These are phyloP conservation scores for Drosophila recens DNA, from an alignment of 2,888 invertebrate genomes.

Conservation along the genomic window DNA sequence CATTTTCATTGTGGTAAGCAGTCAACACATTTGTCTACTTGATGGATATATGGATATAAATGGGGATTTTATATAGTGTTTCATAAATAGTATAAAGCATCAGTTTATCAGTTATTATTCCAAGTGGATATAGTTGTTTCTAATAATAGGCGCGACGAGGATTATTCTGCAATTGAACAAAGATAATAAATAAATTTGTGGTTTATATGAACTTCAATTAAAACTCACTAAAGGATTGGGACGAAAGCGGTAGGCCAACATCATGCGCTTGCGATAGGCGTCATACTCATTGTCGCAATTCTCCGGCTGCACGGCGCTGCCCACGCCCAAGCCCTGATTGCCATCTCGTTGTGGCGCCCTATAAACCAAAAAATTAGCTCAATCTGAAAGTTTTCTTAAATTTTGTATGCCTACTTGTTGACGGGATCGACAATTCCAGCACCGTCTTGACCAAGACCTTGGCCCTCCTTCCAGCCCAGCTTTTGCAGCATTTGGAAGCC, in stretches of 20 bases:
- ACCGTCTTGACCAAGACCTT: conserved; percentile 95
- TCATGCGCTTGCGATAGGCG: conserved; percentile 98
- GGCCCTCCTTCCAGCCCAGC: conserved; percentile 97
- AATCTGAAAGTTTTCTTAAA: conserved; percentile 2
- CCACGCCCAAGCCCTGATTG: conserved; percentile 93
- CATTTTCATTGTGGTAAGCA: conserved; percentile 42
- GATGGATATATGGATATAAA: conserved; percentile 20
- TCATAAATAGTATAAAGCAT: conserved; percentile 49
- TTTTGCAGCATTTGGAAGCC: conserved; percentile 98
- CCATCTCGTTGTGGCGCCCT: conserved; percentile 90
- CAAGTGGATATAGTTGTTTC: conserved; percentile 8
- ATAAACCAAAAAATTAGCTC: conserved; percentile 47
- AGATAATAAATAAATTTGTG: not conserved
- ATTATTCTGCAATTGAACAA: conserved; percentile 90
- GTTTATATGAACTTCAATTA: not conserved
- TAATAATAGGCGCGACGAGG: conserved; percentile 94
- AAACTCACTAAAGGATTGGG: conserved; percentile 96
- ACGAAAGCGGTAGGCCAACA: conserved; percentile 98
- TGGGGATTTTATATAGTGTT: conserved; percentile 13
- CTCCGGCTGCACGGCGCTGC: conserved; percentile 90
- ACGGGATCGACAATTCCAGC: conserved; percentile 96
- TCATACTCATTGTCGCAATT: conserved; percentile 98
- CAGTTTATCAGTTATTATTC: conserved; percentile 4
- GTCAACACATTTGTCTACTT: conserved; percentile 35
- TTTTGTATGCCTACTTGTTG: conserved; percentile 91